Evolutionary conservation across 2,113 vertebrate species (phyloP).

Genomic region (Sebastes schlegelii): DNA sequence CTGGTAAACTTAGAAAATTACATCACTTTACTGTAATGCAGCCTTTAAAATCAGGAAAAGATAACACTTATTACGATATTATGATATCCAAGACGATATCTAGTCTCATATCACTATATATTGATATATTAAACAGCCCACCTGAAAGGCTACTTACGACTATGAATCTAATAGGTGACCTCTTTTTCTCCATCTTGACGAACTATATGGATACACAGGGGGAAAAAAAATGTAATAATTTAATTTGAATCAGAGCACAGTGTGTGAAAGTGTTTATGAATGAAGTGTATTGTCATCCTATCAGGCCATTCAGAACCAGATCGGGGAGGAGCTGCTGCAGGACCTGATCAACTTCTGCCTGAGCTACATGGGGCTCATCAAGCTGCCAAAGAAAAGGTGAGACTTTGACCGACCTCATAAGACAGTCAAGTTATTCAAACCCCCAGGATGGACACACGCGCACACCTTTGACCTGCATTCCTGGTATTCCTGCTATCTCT

Average conservation of each 20-base stretch:
- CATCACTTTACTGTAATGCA: no score
- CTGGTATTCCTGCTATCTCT: background rate
- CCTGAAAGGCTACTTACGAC: background rate
- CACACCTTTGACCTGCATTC: background rate
- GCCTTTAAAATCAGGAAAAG: no score
- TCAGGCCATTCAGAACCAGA: constrained; percentile 95
- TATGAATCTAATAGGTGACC: background rate
- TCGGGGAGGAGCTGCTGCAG: constrained; percentile 97
- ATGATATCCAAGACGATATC: no score
- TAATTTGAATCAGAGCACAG: background rate
- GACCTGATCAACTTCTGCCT: constrained; percentile 99
- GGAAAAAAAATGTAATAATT: background rate
- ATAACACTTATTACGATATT: no score
- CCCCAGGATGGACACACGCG: constrained; percentile 5
- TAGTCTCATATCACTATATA: no score
- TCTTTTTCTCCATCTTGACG: background rate
- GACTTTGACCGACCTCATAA: background rate
- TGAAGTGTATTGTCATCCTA: background rate
- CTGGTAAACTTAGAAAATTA: no score
- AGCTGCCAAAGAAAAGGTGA: constrained; percentile 97
- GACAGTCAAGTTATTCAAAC: background rate
- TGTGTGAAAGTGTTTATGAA: background rate
- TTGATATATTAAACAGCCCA: no score
- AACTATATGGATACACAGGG: background rate
- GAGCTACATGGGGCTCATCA: constrained; percentile 95